phyloP scores from a whole-genome alignment of 2,113 vertebrate species.

The Epinephelus cyanopodus region DNA sequence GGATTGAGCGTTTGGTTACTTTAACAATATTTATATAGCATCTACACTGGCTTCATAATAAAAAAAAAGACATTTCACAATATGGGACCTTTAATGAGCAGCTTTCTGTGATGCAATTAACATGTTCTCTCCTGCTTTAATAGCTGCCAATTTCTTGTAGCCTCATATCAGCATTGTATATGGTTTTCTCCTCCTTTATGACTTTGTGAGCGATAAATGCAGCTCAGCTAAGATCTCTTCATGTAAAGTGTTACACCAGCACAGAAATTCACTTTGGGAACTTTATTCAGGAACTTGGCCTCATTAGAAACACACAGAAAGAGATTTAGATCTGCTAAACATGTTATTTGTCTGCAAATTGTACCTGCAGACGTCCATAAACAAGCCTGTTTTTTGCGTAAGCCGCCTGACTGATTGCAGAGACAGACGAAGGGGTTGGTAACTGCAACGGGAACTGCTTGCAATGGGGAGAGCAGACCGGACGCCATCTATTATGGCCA shows the following conservation, averaged over 20 bases:
- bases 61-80: too few species aligned
- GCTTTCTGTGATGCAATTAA: conserved; percentile 12
- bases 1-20: too few species aligned
- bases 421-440: background rate
- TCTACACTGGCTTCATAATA: too few species aligned
- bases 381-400: conserved; percentile 34
- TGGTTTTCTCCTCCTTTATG: background rate
- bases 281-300: conserved; percentile 15
- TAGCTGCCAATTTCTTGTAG: conserved; percentile 3
- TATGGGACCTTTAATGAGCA: too few species aligned
- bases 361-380: conserved; percentile 53
- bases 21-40: too few species aligned
- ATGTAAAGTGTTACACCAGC: conserved; percentile 19
- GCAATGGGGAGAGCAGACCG: conserved; percentile 32
- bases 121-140: conserved; percentile 23
- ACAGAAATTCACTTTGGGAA: conserved; percentile 32
- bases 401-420: conserved; percentile 55
- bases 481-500: conserved; percentile 58
- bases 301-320: conserved; percentile 34
- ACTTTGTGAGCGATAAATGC: conserved; percentile 27
- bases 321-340: conserved; percentile 33
- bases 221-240: conserved; percentile 3
- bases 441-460: conserved; percentile 44
- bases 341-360: conserved; percentile 55
- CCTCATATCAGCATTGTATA: background rate